Conservation (phyloP, 2,113 vertebrate species). For the Laticauda colubrina region DNA sequence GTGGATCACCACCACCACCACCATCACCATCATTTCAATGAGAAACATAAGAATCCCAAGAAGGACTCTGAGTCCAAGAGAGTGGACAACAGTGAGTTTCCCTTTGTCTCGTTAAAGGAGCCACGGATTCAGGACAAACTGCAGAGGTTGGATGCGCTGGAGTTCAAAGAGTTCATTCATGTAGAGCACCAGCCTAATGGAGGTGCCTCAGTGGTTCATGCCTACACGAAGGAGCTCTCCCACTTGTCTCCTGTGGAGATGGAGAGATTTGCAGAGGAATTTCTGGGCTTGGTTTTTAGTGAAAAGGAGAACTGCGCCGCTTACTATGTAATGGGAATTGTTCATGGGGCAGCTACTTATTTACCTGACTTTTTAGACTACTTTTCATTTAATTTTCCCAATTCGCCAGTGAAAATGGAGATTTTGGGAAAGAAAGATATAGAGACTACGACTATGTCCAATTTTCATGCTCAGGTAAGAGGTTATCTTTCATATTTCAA, state of each 20-base stretch:
- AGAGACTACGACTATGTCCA: conserved; percentile 97
- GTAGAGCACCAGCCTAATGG: conserved; percentile 96
- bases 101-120: conserved; percentile 72
- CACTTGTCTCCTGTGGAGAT: conserved; percentile 86
- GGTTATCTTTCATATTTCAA: conserved; percentile 53
- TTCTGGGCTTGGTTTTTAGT: conserved; percentile 89
- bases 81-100: conserved; percentile 73
- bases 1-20: conserved; percentile 55
- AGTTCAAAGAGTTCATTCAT: conserved; percentile 90
- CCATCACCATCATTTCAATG: conserved; percentile 62
- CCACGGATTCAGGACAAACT: conserved; percentile 71
- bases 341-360: conserved; percentile 94
- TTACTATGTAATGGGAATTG: conserved; percentile 94
- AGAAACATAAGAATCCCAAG: conserved; percentile 72
- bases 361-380: conserved; percentile 98
- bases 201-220: conserved; percentile 90
- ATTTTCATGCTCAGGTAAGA: conserved; percentile 97
- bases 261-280: conserved; percentile 94
- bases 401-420: conserved; percentile 98
- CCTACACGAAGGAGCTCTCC: conserved; percentile 90
- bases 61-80: conserved; percentile 70
- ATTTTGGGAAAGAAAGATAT: conserved; percentile 99
- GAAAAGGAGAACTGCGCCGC: conserved; percentile 89
- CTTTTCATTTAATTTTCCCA: conserved; percentile 95
- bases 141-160: conserved; percentile 81